Evolutionary conservation across 2,888 invertebrate species (phyloP).

Genomic region (Celastrina argiolus): DNA sequence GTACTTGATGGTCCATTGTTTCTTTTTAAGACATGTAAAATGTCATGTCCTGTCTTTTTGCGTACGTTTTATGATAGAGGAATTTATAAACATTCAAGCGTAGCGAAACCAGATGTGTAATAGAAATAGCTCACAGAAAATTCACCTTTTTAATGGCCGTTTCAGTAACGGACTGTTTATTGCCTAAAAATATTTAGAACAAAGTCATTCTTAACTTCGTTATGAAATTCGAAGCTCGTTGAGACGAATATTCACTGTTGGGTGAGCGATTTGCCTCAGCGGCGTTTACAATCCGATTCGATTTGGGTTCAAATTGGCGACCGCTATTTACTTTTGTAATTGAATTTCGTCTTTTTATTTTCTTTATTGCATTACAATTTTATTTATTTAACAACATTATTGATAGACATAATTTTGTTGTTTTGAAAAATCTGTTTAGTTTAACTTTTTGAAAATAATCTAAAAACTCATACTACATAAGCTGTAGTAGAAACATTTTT

Average conservation of each 20-base stretch:
- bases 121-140: background rate
- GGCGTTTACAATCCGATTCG: constrained; percentile 32
- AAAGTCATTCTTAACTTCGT: background rate
- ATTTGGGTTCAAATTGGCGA: constrained; percentile 27
- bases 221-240: constrained; percentile 12
- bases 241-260: constrained; percentile 26
- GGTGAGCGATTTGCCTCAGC: constrained; percentile 26
- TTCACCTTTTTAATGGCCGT: background rate
- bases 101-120: background rate
- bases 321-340: constrained; percentile 12
- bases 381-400: too few relatives aligned
- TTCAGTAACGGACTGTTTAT: background rate
- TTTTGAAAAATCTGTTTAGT: background rate
- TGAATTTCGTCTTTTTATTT: background rate
- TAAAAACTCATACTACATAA: background rate
- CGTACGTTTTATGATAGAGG: background rate
- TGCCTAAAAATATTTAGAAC: constrained; percentile 11
- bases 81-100: background rate
- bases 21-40: background rate
- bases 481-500: too few relatives aligned
- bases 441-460: background rate
- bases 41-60: background rate
- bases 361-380: background rate
- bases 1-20: constrained; percentile 7
- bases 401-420: too few relatives aligned